A percentile compares a stretch with the other conserved stretches of the same genome.
Conservation (phyloP, 2,113 vertebrate genomes). For the Bubalus kerabau region DNA sequence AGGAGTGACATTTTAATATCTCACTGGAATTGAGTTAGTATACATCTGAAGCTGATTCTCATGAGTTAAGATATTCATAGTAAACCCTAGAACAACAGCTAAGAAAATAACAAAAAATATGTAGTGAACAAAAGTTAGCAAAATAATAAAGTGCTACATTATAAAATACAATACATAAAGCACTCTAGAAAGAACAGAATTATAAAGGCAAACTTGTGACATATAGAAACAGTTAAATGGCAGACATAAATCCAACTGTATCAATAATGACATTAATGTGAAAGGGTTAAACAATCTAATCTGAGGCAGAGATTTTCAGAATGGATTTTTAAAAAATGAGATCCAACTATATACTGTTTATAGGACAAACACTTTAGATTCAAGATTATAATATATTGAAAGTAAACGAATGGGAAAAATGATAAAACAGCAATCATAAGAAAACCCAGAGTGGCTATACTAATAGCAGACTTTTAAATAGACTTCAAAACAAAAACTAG, state of each 20-base stretch:
- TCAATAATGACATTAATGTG: neutral
- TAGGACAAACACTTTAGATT: neutral
- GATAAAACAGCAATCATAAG: neutral
- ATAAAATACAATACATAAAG: neutral
- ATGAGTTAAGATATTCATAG: neutral
- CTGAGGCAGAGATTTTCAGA: neutral
- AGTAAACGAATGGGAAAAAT: neutral
- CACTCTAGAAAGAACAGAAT: neutral
- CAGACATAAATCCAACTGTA: neutral
- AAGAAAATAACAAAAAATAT: neutral
- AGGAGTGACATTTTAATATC: neutral
- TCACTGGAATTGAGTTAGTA: conserved; percentile 22
- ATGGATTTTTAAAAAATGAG: neutral
- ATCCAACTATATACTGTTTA: neutral
- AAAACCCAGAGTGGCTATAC: neutral
- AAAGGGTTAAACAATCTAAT: neutral
- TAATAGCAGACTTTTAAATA: neutral
- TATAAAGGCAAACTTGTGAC: neutral
- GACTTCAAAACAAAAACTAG: neutral
- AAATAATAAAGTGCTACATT: neutral
- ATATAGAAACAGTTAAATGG: neutral
- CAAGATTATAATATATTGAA: neutral
- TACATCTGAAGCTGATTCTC: neutral
- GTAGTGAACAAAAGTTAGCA: neutral
- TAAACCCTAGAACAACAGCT: neutral